Evolutionary conservation across 30 jellyfish, hydroid and myxozoan genomes (phyloP), one percentile per base, ranked within the genome.

Genomic region (Pelagia noctiluca): DNA sequence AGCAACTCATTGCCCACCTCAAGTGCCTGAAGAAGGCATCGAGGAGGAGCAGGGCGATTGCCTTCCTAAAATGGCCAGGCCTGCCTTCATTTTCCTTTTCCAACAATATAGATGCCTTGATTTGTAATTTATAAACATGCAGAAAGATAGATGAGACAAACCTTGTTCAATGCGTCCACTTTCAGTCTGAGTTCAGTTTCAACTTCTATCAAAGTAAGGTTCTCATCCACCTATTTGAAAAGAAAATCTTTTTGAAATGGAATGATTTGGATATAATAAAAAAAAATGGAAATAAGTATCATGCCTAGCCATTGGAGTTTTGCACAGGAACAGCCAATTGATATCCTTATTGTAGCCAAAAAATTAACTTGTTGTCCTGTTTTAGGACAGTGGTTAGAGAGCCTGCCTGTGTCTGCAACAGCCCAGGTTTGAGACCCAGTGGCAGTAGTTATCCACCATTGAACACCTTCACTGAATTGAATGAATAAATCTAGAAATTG

Each of bases 121-220:
- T 16, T 42, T 16, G 8, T 16, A 42, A 5, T 8, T 42, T 42
- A 42, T 5, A 42, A 42, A 8, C 16, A 5, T 8, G 57, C 57
- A 8, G 16, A 42, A 8, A 25, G 3, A 37, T 29, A 29, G 8
- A 10, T 2, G 22, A 22, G 21, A 8, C 73, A 16, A 42, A 94
- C 99, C 97, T 94, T 94, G 80, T 88, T 88, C 64, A 94, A 61
- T 28, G 89, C 82, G 66, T 94, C 99, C 34, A 88, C 93, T 32
- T 83, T 84, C 16, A 61, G 74, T 30, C 99, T 52, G 24, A 94
- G 75, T 70, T 81, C 93, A 22, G 95, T 75, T 71, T 94, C 97
- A 37, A 28, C 52, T 32, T 82, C 97, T 13, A 94, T 74, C 10
- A 94, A 89, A n/a, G 96, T 63, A 80, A 85, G 53, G 21, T 75